Evolutionary conservation across 2,888 invertebrate genomes (phyloP).

Genomic region (Drosophila stalkeri): DNA sequence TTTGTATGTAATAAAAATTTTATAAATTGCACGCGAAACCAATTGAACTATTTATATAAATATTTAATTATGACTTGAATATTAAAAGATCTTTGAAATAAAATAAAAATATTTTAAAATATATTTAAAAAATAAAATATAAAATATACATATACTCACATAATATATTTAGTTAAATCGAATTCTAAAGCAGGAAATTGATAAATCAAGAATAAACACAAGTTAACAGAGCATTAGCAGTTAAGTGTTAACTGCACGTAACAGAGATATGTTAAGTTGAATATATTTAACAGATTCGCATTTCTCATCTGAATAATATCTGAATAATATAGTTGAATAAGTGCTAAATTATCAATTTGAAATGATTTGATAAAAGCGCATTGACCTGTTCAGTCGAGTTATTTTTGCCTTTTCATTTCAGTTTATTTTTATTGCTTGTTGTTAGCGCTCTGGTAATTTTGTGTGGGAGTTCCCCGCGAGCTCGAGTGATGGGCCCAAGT

Average conservation of each 20-base stretch:
- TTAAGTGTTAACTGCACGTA: background rate
- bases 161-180: too few species aligned
- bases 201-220: background rate
- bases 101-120: too few species aligned
- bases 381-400: background rate
- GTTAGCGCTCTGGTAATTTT: background rate
- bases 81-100: background rate
- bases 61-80: too few species aligned
- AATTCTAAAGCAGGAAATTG: background rate
- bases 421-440: background rate
- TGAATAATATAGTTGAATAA: background rate
- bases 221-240: background rate
- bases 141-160: too few species aligned
- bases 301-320: background rate
- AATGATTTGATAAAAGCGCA: conserved; percentile 4
- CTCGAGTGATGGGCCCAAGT: background rate
- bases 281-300: background rate
- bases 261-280: background rate
- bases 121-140: too few species aligned
- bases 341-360: conserved; percentile 2
- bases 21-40: too few species aligned
- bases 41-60: background rate
- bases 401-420: background rate
- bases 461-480: conserved; percentile 24
- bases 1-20: background rate